Conservation (phyloP, 2,888 invertebrate genomes). For the Arenicola marina region DNA sequence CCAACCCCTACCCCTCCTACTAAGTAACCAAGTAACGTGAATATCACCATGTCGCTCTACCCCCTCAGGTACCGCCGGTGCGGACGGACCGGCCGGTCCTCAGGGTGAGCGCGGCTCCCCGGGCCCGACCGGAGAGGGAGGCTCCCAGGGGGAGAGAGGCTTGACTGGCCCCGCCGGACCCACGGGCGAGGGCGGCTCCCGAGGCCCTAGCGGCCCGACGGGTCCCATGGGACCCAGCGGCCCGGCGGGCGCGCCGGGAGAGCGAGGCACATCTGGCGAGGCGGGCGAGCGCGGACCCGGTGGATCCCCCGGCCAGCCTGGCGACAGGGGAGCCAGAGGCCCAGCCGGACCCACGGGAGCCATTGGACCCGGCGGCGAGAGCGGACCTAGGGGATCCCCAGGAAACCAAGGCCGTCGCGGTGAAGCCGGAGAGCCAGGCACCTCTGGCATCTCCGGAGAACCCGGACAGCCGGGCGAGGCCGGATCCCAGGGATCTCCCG, state of each 20-base stretch:
- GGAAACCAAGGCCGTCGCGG: not conserved
- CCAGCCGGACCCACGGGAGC: constrained; percentile 45
- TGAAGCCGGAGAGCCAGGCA: constrained; percentile 11
- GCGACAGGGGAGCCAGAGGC: constrained; percentile 18
- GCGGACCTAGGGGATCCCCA: constrained; percentile 18
- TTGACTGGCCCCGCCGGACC: not conserved
- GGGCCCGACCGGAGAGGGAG: not conserved
- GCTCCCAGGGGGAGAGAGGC: not conserved
- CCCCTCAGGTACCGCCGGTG: constrained; percentile 22
- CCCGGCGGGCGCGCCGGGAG: not conserved
- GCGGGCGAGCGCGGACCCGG: constrained; percentile 8
- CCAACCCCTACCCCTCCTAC: too few species aligned
- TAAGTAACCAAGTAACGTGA: too few species aligned
- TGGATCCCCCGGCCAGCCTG: constrained; percentile 18
- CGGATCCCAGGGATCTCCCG: constrained; percentile 26
- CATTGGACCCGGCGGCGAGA: constrained; percentile 54
- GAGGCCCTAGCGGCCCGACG: not conserved
- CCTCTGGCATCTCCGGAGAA: constrained; percentile 14
- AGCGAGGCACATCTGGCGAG: not conserved
- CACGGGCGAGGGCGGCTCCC: not conserved
- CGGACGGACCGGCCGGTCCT: constrained; percentile 30
- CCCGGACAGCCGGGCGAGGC: constrained; percentile 21
- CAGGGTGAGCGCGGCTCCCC: constrained; percentile 17
- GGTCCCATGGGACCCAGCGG: not conserved
- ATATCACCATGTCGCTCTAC: too few species aligned